phyloP scores from a whole-genome alignment of 1,140 invertebrate genomes.

The Theocolax elegans region DNA sequence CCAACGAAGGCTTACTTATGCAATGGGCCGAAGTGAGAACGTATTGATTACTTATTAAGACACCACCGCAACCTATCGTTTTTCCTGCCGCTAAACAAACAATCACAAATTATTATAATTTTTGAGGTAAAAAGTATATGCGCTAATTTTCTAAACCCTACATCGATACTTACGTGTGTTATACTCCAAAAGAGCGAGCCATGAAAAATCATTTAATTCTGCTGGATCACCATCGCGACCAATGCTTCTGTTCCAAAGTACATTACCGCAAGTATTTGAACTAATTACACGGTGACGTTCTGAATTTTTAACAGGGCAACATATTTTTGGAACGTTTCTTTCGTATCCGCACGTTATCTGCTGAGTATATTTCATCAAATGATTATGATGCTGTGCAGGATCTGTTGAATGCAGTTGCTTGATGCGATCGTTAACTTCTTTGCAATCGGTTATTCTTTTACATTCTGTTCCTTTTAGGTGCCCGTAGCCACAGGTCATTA shows the following conservation, averaged over 20 bases:
- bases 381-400: background rate
- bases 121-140: background rate
- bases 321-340: background rate
- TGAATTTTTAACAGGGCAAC: background rate
- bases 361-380: background rate
- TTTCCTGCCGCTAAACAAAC: background rate
- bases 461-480: no score
- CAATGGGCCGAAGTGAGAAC: constrained; percentile 15
- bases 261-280: constrained; percentile 5
- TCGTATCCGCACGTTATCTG: background rate
- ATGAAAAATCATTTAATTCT: constrained; percentile 6
- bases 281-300: no score
- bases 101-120: background rate
- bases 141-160: background rate
- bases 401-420: no score
- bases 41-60: constrained; percentile 1
- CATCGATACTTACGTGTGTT: constrained; percentile 12
- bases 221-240: background rate
- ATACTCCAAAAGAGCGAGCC: constrained; percentile 13
- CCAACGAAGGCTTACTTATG: no score
- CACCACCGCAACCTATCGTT: constrained; percentile 3
- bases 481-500: no score
- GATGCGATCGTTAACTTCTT: no score
- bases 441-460: no score
- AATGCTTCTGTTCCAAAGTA: background rate